Base-by-base conservation (phyloP, 2,888 invertebrate genomes). In the Troides helena region DNA sequence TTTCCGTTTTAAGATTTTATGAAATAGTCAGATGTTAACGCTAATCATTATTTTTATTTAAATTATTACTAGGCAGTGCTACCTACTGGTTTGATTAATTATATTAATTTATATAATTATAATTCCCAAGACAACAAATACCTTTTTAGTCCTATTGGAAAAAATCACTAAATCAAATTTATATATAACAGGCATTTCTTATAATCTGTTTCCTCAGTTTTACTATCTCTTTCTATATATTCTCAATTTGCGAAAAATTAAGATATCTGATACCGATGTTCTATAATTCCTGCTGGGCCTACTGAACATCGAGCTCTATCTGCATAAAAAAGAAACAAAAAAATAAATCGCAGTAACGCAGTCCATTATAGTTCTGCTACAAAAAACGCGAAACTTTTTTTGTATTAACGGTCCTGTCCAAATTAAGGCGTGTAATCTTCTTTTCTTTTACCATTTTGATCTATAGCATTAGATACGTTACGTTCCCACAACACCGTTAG, bases 381-480 rank as follows among this genome's bases (percentile, higher is more conserved):
- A 76, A 75, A 76, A 81, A 82, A 80, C 67, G 69, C 61, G 66
- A 65, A 74, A 80, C 76, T 85, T 88, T 30, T 88, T 88, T 85
- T 78, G 74, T 79, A 72, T 74, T 90, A 90, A 90, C 90, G 90
- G 90, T 84, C 87, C 81, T 80, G 74, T 76, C 78, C 81, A 87
- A 89, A 90, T 90, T 90, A 90, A 87, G 86, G 89, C 88, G 87
- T 89, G 85, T 90, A 90, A 90, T 89, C 88, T 89, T 89, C 86
- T 85, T 85, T 85, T 85, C 87, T 86, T 83, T 82, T 84, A 67
- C 66, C 66, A 67, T 67, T 67, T 70, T 66, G 62, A 70, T 70
- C 70, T 70, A 63, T 70, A 63, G 70, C 50, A 70, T 70, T 67
- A 70, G 70, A 63, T 70, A 66, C 70, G 66, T 70, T 70, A 66